Evolutionary conservation across 1,140 invertebrate genomes (phyloP).

Genomic region (Calliphora vicina): DNA sequence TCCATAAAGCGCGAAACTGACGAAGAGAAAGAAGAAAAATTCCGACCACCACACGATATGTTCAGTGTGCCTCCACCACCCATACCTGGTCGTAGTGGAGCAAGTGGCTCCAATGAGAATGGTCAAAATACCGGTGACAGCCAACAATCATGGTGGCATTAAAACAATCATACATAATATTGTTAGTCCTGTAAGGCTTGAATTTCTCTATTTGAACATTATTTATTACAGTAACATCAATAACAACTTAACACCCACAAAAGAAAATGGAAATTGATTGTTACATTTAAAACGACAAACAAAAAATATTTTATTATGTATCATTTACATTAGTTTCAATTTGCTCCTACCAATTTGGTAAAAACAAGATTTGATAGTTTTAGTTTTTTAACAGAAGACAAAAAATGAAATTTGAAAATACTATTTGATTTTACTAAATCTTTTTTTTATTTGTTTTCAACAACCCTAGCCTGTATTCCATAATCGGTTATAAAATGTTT

Average conservation of each 20-base stretch:
- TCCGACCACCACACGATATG: constrained; percentile 66
- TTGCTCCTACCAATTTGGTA: background rate
- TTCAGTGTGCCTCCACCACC: constrained; percentile 59
- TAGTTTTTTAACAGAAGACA: background rate
- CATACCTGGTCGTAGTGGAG: constrained; percentile 46
- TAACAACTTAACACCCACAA: background rate
- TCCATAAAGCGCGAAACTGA: constrained; percentile 71
- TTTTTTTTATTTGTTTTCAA: too few relatives aligned
- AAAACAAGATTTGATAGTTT: background rate
- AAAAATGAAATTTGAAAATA: constrained; percentile 13
- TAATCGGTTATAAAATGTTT: too few relatives aligned
- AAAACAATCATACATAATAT: constrained; percentile 38
- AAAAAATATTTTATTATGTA: background rate
- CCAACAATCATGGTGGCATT: constrained; percentile 58
- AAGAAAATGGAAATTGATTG: background rate
- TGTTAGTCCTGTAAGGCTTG: background rate
- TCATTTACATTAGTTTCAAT: background rate
- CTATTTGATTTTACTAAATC: background rate
- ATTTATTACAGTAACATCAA: background rate
- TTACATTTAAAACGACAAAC: too few relatives aligned
- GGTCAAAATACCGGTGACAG: constrained; percentile 50
- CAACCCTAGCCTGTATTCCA: too few relatives aligned
- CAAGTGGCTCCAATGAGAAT: constrained; percentile 39
- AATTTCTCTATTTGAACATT: background rate
- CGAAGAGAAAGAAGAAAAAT: constrained; percentile 70